Percentiles rank a stretch among this genome's conserved stretches.
Conservation (phyloP, 2,888 invertebrate genomes). For the Ellobium chinense region DNA sequence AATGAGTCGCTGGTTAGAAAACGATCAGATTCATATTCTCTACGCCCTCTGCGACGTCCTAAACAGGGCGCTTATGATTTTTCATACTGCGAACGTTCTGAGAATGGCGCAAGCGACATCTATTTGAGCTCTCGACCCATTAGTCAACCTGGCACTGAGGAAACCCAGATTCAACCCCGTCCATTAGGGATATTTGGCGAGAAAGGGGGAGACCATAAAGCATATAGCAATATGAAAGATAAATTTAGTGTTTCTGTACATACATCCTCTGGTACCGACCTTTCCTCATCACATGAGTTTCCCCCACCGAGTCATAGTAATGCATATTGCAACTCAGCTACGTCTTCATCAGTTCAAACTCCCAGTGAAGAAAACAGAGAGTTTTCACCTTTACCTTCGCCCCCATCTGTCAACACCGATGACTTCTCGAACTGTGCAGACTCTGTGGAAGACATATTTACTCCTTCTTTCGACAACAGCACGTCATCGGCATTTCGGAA, state of each 20-base stretch:
- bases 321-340: constrained; percentile 1
- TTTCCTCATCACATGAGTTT: not conserved
- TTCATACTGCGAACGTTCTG: not conserved
- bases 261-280: not conserved
- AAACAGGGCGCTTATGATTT: not conserved
- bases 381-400: constrained; percentile 24
- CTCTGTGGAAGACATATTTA: not conserved
- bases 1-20: not conserved
- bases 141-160: not conserved
- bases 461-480: not conserved
- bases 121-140: not conserved
- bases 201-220: not conserved
- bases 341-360: constrained; percentile 8
- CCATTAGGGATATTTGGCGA: not conserved
- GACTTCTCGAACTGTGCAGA: constrained; percentile 11
- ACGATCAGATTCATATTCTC: not conserved
- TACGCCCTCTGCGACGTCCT: not conserved
- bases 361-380: constrained; percentile 15
- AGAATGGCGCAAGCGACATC: not conserved
- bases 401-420: constrained; percentile 26
- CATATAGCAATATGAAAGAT: not conserved
- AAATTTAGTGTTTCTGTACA: not conserved
- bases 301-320: not conserved
- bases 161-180: not conserved
- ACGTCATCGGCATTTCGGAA: not conserved